These are phyloP conservation scores for Phorcus lineatus DNA, from an alignment of 2,888 invertebrate genomes.

Conservation along the genomic window DNA sequence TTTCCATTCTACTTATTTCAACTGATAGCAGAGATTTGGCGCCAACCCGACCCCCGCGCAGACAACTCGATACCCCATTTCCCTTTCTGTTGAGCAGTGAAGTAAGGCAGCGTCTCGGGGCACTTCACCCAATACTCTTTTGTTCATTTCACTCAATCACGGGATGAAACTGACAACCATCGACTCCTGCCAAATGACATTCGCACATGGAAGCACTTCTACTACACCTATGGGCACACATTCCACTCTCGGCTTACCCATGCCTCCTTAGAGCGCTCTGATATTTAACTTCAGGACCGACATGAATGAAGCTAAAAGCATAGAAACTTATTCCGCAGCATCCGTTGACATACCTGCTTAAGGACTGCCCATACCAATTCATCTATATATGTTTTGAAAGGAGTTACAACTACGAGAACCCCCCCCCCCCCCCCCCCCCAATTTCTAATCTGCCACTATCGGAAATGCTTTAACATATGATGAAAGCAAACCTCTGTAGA, in stretches of 20 bases:
- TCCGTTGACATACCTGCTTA: too few relatives aligned
- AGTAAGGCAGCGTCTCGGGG: neutral
- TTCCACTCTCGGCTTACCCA: neutral
- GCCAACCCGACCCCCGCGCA: neutral
- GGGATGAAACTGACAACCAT: slow-evolving; percentile 9
- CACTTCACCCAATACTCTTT: slow-evolving; percentile 4
- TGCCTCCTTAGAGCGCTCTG: too few relatives aligned
- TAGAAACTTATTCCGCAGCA: too few relatives aligned
- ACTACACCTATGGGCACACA: neutral
- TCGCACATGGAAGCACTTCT: slow-evolving; percentile 9
- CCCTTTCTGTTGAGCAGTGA: slow-evolving; percentile 5
- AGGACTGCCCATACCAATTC: too few relatives aligned
- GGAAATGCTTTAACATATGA: too few relatives aligned
- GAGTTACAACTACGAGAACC: too few relatives aligned
- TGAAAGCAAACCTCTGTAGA: too few relatives aligned
- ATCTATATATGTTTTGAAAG: too few relatives aligned
- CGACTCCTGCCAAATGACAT: neutral
- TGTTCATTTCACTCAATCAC: slow-evolving; percentile 15
- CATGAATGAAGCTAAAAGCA: too few relatives aligned
- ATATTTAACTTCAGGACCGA: too few relatives aligned
- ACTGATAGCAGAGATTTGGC: slow-evolving; percentile 1
- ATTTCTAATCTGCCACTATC: too few relatives aligned
- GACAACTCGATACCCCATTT: slow-evolving; percentile 11
- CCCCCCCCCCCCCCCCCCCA: too few relatives aligned
- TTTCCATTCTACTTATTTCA: neutral